A percentile compares a stretch with the other conserved stretches of the same genome.
These are phyloP conservation scores for Pseudococcus viburni DNA, from an alignment of 2,888 invertebrate genomes.

Conservation along the genomic window DNA sequence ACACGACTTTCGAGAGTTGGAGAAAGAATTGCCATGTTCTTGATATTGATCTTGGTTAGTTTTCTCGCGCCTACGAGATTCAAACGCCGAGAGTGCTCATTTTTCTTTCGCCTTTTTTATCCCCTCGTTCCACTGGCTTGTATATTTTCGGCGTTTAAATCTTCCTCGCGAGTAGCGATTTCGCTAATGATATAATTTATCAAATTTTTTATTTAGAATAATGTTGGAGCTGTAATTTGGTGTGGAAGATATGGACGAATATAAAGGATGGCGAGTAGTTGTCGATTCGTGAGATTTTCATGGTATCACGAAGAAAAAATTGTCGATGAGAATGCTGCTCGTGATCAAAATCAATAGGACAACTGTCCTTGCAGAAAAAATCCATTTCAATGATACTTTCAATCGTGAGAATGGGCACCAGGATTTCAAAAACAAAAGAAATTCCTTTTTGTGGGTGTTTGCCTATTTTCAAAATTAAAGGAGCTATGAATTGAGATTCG, in stretches of 20 bases:
- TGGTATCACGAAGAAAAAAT: too few species aligned
- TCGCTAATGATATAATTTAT: neutral
- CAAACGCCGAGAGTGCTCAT: constrained; percentile 1
- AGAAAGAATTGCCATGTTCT: constrained; percentile 14
- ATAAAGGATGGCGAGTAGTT: too few species aligned
- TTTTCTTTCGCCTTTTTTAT: neutral
- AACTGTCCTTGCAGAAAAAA: too few species aligned
- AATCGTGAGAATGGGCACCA: too few species aligned
- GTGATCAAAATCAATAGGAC: too few species aligned
- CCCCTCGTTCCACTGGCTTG: neutral
- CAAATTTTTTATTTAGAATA: neutral
- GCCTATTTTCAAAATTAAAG: too few species aligned
- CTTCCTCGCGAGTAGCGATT: neutral
- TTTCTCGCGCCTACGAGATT: constrained; percentile 4
- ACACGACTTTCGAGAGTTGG: neutral
- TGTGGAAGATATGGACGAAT: neutral
- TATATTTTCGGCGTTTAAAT: neutral
- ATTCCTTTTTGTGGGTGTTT: too few species aligned
- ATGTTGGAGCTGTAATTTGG: neutral
- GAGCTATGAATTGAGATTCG: too few species aligned
- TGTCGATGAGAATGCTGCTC: too few species aligned
- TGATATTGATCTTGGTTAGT: constrained; percentile 34
- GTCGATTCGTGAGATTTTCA: too few species aligned
- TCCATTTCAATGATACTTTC: too few species aligned
- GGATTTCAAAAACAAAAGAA: too few species aligned